Conservation (phyloP, 2,113 vertebrate species). For the Odontophorus gujanensis region DNA sequence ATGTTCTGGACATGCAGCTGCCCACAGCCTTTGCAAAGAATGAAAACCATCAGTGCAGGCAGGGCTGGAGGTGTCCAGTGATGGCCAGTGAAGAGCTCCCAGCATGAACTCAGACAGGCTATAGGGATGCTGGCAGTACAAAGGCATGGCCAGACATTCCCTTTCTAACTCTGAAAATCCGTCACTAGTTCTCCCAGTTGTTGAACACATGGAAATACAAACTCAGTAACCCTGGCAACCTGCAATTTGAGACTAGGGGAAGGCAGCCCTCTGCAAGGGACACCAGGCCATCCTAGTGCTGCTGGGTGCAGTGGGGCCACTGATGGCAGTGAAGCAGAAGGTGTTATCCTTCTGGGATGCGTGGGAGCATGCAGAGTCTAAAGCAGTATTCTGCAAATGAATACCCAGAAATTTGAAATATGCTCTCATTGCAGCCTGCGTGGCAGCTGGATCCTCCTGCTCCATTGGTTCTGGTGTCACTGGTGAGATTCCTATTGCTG, state of each 20-base stretch:
- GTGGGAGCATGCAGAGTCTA: neutral
- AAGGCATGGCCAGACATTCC: neutral
- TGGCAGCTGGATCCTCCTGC: rapidly evolving
- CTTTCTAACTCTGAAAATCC: neutral
- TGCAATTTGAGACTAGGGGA: neutral
- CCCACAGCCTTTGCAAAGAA: neutral
- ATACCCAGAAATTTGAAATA: neutral
- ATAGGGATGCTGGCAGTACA: neutral
- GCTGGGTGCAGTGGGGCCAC: neutral
- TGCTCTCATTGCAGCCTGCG: rapidly evolving
- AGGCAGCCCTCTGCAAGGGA: neutral
- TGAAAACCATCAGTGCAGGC: neutral
- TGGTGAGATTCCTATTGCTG: neutral
- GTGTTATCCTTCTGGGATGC: neutral
- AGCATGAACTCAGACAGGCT: neutral
- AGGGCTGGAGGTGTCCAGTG: neutral
- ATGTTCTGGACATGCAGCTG: neutral
- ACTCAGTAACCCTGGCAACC: neutral
- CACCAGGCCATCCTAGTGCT: neutral
- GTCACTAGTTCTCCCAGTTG: neutral
- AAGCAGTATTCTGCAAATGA: neutral
- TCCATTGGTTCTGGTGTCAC: neutral
- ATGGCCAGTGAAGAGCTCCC: neutral
- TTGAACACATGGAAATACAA: neutral
- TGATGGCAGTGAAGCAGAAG: neutral